These are phyloP conservation scores for Silurus lanzhouensis DNA, from an alignment of 2,797 vertebrate species.

Conservation along the genomic window DNA sequence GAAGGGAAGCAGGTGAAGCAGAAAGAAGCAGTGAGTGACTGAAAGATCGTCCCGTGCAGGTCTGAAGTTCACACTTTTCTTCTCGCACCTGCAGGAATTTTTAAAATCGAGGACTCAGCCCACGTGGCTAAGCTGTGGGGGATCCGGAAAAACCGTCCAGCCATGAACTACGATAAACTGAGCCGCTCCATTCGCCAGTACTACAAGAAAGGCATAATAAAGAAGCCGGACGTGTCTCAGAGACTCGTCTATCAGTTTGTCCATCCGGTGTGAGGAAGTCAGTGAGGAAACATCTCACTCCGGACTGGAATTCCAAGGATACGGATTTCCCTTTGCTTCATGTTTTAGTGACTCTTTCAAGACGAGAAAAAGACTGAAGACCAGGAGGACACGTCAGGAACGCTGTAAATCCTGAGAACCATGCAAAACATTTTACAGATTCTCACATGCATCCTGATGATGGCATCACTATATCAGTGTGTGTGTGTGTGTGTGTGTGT, in stretches of 20 bases:
- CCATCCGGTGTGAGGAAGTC: slow-evolving; percentile 82
- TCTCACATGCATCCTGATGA: neutral
- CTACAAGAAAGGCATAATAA: slow-evolving; percentile 99
- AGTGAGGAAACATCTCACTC: neutral
- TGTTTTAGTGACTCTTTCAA: neutral
- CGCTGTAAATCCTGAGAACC: too few species aligned
- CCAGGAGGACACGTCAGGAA: neutral
- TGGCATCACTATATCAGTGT: neutral
- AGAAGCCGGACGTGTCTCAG: slow-evolving; percentile 95
- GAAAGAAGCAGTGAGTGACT: too few species aligned
- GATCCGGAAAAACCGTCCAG: slow-evolving; percentile 93
- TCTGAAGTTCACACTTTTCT: neutral
- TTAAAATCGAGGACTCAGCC: slow-evolving; percentile 97
- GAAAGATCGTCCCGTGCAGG: neutral
- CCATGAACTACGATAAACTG: slow-evolving; percentile 99
- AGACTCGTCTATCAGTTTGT: slow-evolving; percentile 98
- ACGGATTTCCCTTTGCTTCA: neutral
- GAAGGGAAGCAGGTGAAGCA: too few species aligned
- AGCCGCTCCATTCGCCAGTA: slow-evolving; percentile 99
- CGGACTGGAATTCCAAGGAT: neutral
- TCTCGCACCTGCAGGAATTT: slow-evolving; percentile 80
- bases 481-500: slow-evolving; percentile 11
- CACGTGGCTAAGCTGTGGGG: slow-evolving; percentile 98
- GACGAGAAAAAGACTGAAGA: neutral
- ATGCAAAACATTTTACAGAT: too few species aligned